Base-by-base conservation (phyloP, 2,797 vertebrate species). In the Bryconaethiops microstoma region DNA sequence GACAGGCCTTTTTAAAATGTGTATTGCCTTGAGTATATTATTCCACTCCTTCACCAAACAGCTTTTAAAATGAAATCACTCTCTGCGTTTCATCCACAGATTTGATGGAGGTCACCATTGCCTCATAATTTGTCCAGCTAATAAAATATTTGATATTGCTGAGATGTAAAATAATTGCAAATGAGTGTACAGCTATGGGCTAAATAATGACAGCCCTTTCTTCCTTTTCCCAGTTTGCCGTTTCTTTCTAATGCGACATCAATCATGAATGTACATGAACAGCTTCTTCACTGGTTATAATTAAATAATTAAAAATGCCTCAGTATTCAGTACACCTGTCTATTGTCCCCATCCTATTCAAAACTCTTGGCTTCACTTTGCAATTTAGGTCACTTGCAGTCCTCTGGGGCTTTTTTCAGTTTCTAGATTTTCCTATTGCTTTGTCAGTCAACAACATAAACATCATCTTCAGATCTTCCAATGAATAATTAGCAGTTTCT, bases 41-140 rank as follows among this genome's bases (percentile, higher is more conserved):
- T 85, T 82, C 79, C 74, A 59, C 39, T 76, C 29, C 69, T 85
- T 65, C 76, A 64, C 70, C 76, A 76, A 72, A 76, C 68, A 75
- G 78, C 82, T 82, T 80, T n/a, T 74, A 42, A 77, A 87, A 82
- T 83, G 62, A 82, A 85, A 83, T 79, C 82, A 78, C 71, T 85
- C 80, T 69, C 62, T 59, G 62, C 76, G 35, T 82, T 81, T 83
- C 7, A 65, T 54, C 76, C 72, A 73, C 81, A 83, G 75, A 75
- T 82, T 81, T 85, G 83, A 87, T 76, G 35, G 80, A 71, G 77
- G 73, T 76, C 69, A 59, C n/a, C 48, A 17, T 7, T 21, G 67
- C 83, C 60, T 55, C 54, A 81, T 86, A 83, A 82, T 81, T 78
- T 74, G 59, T 79, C 79, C 67, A 57, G 63, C 52, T 78, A 74